Percentiles rank a stretch among this genome's conserved stretches.
Conservation (phyloP, 2,113 vertebrate genomes). For the Fregetta grallaria region DNA sequence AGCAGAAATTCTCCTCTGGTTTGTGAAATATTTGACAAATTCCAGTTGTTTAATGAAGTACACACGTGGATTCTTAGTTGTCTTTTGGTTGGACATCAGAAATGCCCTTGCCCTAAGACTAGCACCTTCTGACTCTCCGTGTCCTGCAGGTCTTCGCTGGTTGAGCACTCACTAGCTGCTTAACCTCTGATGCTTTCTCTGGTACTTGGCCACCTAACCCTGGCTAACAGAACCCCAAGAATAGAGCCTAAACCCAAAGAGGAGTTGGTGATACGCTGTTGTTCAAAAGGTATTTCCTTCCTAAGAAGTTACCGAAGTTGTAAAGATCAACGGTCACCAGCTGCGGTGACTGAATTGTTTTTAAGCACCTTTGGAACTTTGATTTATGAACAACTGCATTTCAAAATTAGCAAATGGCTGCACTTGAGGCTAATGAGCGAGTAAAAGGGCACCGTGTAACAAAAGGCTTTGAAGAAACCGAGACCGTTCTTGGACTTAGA, state of each 20-base stretch:
- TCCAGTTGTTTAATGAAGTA: background rate
- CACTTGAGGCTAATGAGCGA: background rate
- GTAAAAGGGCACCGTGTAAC: background rate
- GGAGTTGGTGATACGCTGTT: background rate
- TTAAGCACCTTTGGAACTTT: background rate
- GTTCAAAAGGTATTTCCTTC: background rate
- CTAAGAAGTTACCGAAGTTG: background rate
- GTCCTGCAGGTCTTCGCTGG: accelerated
- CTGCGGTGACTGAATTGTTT: background rate
- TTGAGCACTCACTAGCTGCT: background rate
- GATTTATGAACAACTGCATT: background rate
- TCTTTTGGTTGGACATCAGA: background rate
- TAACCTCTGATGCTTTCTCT: background rate
- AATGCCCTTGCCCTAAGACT: background rate
- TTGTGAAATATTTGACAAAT: background rate
- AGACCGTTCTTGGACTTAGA: background rate
- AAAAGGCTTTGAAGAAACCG: background rate
- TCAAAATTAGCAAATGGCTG: background rate
- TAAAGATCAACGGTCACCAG: background rate
- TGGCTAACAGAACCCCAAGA: background rate
- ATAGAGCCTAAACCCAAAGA: background rate
- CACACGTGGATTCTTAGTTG: background rate
- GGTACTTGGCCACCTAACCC: background rate
- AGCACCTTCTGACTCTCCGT: background rate
- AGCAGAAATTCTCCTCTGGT: background rate